Base-by-base conservation (phyloP, 2,113 vertebrate species). In the Machaerirhynchus nigripectus region DNA sequence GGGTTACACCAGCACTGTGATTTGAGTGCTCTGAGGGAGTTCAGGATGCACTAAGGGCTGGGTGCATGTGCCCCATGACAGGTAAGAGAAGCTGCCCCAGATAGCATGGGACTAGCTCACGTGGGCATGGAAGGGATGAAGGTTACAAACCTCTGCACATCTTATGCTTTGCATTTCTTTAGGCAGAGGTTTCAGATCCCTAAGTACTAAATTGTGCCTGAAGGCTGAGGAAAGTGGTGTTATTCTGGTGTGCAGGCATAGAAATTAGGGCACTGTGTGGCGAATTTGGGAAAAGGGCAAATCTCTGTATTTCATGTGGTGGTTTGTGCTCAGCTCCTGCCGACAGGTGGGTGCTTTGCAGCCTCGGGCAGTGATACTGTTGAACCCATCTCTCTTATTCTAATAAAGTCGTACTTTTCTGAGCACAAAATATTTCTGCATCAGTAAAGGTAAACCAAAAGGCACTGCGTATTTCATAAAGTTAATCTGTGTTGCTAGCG, bases 321-420 rank as follows among this genome's bases (percentile, higher is more conserved):
- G 3, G 13, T 78, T 80, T 5, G 8, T 9, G 7, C 40, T 84
- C 44, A 57, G 52, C 33, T 92, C 35, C 59, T 12, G 28, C 59
- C 52, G 56, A 26, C 27, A 42, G 63, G 57, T 10, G 13, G 52
- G 31, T 3, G 7, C 61, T 86, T 64, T 2, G 13, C 4, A 20
- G n/a, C 63, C 30, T 68, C 0, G 0, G 44, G 63, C 31, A 1
- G 50, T 11, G 27, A 68, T 56, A 6, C n/a, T 71, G 56, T 78
- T 33, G 87, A 87, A 76, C n/a, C 9, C 31, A 12, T 63, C 60
- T 82, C 47, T 33, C 27, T 64, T 35, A 33, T 31, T 90, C 28
- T 42, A 94, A 91, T 96, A 95, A 97, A 95, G 40, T 63, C 6
- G 7, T 90, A 26, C 22, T 30, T 92, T 40, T 59, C 33, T 74